phyloP scores from a whole-genome alignment of 2,113 vertebrate species.

The Thalassoma bifasciatum region DNA sequence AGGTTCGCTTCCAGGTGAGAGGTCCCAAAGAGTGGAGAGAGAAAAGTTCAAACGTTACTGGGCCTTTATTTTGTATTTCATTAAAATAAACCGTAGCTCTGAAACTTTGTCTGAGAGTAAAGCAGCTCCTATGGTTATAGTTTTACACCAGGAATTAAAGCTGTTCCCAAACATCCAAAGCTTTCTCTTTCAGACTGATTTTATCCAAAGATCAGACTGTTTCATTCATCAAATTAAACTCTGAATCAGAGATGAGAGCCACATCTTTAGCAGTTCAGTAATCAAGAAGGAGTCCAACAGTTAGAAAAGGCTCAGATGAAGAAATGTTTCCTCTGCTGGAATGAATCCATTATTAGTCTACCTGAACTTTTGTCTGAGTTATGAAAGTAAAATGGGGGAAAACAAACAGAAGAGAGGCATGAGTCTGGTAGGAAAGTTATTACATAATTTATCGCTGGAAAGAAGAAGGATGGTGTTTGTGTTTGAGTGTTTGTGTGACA shows the following conservation, averaged over 20 bases:
- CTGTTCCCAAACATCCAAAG: background rate
- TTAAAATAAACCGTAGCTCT: too few relatives aligned
- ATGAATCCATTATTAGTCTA: background rate
- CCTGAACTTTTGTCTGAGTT: background rate
- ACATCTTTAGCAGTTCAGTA: too few relatives aligned
- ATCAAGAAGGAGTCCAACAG: too few relatives aligned
- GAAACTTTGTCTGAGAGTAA: background rate
- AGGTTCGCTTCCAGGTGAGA: constrained; percentile 89
- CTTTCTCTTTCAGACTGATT: background rate
- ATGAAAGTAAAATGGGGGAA: background rate
- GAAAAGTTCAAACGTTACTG: too few relatives aligned
- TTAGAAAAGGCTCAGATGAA: too few relatives aligned
- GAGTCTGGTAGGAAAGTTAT: background rate
- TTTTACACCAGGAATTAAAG: background rate
- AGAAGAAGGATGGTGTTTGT: background rate
- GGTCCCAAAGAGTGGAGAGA: too few relatives aligned
- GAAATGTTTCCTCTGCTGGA: background rate
- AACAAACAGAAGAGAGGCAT: background rate
- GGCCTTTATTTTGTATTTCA: too few relatives aligned
- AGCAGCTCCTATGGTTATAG: background rate
- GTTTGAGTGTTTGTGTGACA: background rate
- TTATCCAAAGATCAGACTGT: background rate
- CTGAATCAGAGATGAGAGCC: too few relatives aligned
- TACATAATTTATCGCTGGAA: background rate
- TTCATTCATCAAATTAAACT: too few relatives aligned